phyloP scores from a whole-genome alignment of 1,140 invertebrate species.

The Nilaparvata lugens region DNA sequence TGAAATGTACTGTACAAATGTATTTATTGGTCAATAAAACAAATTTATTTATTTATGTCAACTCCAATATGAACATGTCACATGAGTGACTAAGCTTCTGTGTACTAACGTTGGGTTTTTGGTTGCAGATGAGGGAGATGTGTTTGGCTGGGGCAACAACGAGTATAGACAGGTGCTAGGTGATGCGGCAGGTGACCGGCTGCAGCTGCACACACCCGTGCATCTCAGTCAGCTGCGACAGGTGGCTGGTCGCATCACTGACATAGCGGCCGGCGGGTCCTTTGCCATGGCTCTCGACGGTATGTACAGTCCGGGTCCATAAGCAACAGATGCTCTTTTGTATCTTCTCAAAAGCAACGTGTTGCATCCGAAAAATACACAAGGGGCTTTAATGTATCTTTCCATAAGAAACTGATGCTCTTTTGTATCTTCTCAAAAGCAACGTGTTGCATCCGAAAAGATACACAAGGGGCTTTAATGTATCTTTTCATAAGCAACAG shows the following conservation, averaged over 20 bases:
- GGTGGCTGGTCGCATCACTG: conserved; percentile 62
- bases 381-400: neutral
- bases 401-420: conserved; percentile 1
- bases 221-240: conserved; percentile 48
- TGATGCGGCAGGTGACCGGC: neutral
- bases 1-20: too few species aligned
- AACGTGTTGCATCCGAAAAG: too few species aligned
- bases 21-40: too few species aligned
- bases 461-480: too few species aligned
- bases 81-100: too few species aligned
- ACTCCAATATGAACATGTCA: too few species aligned
- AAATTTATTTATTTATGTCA: too few species aligned
- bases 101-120: conserved; percentile 17
- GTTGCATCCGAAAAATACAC: too few species aligned
- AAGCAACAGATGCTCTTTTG: neutral
- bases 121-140: conserved; percentile 71
- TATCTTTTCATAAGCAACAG: too few species aligned
- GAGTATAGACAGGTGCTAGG: conserved; percentile 79
- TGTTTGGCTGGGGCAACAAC: conserved; percentile 96
- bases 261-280: conserved; percentile 79
- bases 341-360: too few species aligned
- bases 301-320: conserved; percentile 31
- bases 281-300: conserved; percentile 77
- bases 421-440: too few species aligned
- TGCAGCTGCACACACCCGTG: conserved; percentile 42